Conservation (phyloP, 1,140 invertebrate species). For the Heliconius hermathena region DNA sequence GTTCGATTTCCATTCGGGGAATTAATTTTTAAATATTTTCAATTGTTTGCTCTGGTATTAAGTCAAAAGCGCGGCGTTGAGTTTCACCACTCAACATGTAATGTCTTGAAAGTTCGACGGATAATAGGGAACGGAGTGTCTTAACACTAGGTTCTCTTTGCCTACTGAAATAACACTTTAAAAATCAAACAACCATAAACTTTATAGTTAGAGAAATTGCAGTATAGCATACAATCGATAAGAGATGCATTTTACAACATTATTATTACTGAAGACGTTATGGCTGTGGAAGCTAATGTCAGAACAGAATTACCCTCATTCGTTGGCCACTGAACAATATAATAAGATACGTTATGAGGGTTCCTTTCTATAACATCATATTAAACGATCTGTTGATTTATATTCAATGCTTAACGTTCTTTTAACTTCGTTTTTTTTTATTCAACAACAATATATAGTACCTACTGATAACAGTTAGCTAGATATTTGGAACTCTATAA, state of each 20-base stretch:
- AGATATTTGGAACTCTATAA: no score
- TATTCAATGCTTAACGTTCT: neutral
- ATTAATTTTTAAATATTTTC: no score
- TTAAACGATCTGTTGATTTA: neutral
- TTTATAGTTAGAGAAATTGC: neutral
- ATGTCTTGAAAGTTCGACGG: no score
- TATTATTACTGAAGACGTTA: conserved; percentile 6
- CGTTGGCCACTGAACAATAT: conserved; percentile 23
- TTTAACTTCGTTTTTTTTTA: neutral
- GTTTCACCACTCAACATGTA: no score
- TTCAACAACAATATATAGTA: neutral
- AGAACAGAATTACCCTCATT: conserved; percentile 29
- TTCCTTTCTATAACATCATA: conserved; percentile 2
- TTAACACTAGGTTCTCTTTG: no score
- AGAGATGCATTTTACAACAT: neutral
- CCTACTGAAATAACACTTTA: no score
- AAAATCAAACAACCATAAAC: neutral
- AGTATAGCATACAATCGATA: neutral
- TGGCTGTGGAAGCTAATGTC: conserved; percentile 15
- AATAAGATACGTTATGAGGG: conserved; percentile 18
- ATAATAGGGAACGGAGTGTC: no score
- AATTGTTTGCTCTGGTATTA: no score
- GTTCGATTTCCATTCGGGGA: no score
- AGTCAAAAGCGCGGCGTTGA: no score
- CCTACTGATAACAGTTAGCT: no score